Base-by-base conservation (phyloP, 2,113 vertebrate genomes). In the Plestiodon gilberti region DNA sequence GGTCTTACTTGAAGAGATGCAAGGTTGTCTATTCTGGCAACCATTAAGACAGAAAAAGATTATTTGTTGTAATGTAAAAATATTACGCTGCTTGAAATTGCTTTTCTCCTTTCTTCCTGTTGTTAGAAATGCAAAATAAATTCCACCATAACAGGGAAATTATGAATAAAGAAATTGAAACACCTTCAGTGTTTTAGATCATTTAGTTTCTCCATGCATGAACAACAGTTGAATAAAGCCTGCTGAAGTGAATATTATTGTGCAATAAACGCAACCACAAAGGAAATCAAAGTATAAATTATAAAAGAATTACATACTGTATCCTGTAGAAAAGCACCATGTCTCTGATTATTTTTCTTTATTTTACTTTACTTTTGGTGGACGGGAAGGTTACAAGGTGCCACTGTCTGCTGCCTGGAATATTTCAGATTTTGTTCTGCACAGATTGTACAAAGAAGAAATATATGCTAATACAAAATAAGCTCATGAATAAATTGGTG, bases 241-340 rank as follows among this genome's bases (percentile, higher is more conserved):
- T 89, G 65, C 43, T 59, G 61, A 87, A 93, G 61, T 89, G 78
- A 87, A 73, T 92, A 78, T 71, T 88, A 80, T 83, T 18, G 10
- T 89, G 28, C 13, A 91, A 88, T 88, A 93, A 89, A 95, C n/a
- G 20, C 65, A 91, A 48, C 85, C 40, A 83, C 25, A 90, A 89
- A 91, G 43, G 6, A 92, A 88, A 78, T 25, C 11, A 84, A 89
- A 0, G 5, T 57, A 86, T 73, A 91, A 88, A 89, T 87, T 87
- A 78, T 74, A 91, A 88, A 79, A 87, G 1, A 86, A 86, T 80
- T 62, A 79, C 18, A 88, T 33, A n/a, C n/a, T n/a, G n/a, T n/a
- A 3, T 55, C 9, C 82, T 80, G 28, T 82, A 23, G 90, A 89
- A 89, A 83, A 83, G 2, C 2, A 43, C 18, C 55, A 23, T 71